These are phyloP conservation scores for Microhierax caerulescens DNA, from an alignment of 2,797 vertebrate species.

Conservation along the genomic window DNA sequence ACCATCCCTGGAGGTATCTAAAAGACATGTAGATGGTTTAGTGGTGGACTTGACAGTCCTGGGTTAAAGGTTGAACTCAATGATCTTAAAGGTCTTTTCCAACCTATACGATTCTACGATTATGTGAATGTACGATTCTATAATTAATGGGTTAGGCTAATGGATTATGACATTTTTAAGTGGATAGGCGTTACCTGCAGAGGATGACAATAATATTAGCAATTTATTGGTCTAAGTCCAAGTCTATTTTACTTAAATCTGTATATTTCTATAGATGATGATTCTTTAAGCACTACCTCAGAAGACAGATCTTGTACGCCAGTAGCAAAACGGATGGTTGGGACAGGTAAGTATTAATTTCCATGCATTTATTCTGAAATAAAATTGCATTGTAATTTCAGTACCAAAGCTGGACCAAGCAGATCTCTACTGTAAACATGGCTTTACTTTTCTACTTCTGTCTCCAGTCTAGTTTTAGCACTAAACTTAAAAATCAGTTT, in stretches of 20 bases:
- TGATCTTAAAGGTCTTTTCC: background rate
- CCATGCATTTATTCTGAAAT: background rate
- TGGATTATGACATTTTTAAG: background rate
- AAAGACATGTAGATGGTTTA: background rate
- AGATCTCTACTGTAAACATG: background rate
- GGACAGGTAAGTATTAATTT: constrained; percentile 20
- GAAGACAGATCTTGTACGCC: constrained; percentile 39
- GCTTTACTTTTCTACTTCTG: background rate
- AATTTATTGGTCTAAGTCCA: background rate
- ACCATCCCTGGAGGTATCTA: background rate
- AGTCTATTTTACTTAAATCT: background rate
- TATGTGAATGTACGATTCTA: background rate
- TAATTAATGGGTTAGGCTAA: background rate
- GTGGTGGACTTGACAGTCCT: background rate
- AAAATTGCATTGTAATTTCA: background rate
- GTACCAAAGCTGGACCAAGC: background rate
- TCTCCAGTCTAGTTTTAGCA: background rate
- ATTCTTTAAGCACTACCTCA: constrained; percentile 56
- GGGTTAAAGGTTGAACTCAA: background rate
- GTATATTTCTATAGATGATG: constrained; percentile 54
- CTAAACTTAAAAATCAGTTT: background rate
- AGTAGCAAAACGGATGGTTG: background rate
- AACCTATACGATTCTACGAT: background rate
- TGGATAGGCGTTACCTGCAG: background rate
- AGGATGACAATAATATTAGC: background rate